These are phyloP conservation scores for Embidobia sp. DNA, from an alignment of 2,888 invertebrate genomes.

Conservation along the genomic window DNA sequence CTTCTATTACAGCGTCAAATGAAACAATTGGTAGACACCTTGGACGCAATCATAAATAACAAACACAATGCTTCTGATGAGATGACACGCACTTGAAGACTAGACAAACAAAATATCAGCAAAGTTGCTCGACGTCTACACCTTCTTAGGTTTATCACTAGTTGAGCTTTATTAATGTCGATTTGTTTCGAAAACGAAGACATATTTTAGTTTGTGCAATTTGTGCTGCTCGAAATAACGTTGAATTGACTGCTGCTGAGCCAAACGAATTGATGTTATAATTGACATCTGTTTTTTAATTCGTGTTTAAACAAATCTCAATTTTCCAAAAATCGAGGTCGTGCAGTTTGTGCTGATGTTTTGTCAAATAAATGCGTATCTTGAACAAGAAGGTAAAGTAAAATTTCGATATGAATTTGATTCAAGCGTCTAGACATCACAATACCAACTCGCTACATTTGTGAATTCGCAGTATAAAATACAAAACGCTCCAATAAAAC, in stretches of 20 bases:
- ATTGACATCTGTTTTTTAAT: conserved; percentile 11
- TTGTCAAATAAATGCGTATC: conserved; percentile 6
- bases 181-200: background rate
- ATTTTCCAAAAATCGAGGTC: background rate
- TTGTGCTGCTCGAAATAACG: background rate
- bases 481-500: conserved; percentile 57
- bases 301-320: too few relatives aligned
- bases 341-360: too few relatives aligned
- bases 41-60: too few relatives aligned
- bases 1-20: background rate
- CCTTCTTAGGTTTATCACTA: conserved; percentile 26
- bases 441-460: conserved; percentile 25
- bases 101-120: background rate
- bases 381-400: background rate
- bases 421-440: conserved; percentile 52
- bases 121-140: too few relatives aligned
- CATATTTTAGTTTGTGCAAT: conserved; percentile 9
- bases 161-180: conserved; percentile 36
- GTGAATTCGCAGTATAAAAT: conserved; percentile 49
- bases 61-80: too few relatives aligned
- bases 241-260: too few relatives aligned
- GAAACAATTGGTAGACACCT: too few relatives aligned
- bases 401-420: conserved; percentile 33
- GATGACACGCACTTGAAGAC: conserved; percentile 33
- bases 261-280: conserved; percentile 1